These are phyloP conservation scores for Okapia johnstoni DNA, from an alignment of 2,113 vertebrate genomes.

Conservation along the genomic window DNA sequence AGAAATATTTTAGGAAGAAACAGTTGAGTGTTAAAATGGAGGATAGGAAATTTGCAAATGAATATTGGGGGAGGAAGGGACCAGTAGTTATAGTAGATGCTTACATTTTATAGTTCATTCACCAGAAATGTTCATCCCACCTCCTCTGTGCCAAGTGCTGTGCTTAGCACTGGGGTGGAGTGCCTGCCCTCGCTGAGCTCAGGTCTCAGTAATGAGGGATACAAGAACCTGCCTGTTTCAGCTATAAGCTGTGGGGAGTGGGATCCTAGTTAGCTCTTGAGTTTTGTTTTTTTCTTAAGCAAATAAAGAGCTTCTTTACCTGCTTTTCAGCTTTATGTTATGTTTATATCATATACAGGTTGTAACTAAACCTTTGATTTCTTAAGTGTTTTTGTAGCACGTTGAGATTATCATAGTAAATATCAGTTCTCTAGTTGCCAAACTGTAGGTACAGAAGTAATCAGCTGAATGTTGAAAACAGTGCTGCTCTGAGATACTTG, in stretches of 20 bases:
- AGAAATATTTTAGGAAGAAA: not conserved
- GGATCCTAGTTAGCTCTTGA: not conserved
- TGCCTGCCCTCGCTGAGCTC: not conserved
- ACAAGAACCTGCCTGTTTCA: not conserved
- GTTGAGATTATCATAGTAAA: not conserved
- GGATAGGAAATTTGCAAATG: not conserved
- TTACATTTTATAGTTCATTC: not conserved
- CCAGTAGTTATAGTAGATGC: not conserved
- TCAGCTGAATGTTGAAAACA: not conserved
- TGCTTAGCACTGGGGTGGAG: not conserved
- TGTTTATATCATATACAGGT: not conserved
- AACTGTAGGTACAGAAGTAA: not conserved
- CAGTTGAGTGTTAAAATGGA: not conserved
- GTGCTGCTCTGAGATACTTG: not conserved
- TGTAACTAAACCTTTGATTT: constrained; percentile 5
- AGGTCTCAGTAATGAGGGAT: accelerated
- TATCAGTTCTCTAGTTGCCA: not conserved
- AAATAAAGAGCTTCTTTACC: not conserved
- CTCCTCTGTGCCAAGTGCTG: not conserved
- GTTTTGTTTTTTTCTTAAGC: not conserved
- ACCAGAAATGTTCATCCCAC: not conserved
- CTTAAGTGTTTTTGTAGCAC: not conserved
- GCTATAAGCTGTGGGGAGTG: not conserved
- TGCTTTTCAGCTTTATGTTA: not conserved
- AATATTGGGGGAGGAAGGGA: not conserved